Evolutionary conservation across 2,797 vertebrate species (phyloP).

Genomic region (Lemur catta): DNA sequence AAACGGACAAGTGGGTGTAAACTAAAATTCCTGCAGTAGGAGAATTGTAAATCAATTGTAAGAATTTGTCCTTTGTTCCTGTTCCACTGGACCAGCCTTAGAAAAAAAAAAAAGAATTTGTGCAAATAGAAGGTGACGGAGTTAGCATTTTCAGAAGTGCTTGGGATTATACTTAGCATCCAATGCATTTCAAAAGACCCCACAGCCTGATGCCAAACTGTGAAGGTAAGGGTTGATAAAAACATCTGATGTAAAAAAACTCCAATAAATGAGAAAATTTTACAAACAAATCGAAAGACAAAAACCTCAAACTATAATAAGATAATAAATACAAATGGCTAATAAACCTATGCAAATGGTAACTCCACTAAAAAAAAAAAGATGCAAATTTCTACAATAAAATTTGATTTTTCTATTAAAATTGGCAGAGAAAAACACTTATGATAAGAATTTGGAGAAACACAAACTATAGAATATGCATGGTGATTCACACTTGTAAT

Average conservation of each 20-base stretch:
- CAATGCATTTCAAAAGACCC: conserved; percentile 10
- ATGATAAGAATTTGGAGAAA: not conserved
- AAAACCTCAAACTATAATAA: not conserved
- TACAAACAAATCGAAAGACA: not conserved
- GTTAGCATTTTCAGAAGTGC: not conserved
- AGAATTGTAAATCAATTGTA: conserved; percentile 18
- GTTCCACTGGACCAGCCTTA: too few species aligned
- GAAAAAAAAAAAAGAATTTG: not conserved
- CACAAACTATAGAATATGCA: not conserved
- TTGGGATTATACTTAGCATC: not conserved
- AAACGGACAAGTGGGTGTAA: not conserved
- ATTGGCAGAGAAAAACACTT: not conserved
- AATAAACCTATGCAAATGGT: not conserved
- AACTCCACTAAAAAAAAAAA: not conserved
- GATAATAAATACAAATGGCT: not conserved
- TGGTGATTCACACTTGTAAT: too few species aligned
- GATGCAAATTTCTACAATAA: not conserved
- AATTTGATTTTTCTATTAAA: not conserved
- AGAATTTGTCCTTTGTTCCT: not conserved
- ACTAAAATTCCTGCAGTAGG: not conserved
- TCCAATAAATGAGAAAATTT: conserved; percentile 4
- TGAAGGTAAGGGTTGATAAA: not conserved
- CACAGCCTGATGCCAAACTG: not conserved
- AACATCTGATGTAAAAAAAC: not conserved
- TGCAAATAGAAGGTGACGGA: not conserved